These are phyloP conservation scores for Psix sp. DNA, from an alignment of 1,140 invertebrate genomes.

Conservation along the genomic window DNA sequence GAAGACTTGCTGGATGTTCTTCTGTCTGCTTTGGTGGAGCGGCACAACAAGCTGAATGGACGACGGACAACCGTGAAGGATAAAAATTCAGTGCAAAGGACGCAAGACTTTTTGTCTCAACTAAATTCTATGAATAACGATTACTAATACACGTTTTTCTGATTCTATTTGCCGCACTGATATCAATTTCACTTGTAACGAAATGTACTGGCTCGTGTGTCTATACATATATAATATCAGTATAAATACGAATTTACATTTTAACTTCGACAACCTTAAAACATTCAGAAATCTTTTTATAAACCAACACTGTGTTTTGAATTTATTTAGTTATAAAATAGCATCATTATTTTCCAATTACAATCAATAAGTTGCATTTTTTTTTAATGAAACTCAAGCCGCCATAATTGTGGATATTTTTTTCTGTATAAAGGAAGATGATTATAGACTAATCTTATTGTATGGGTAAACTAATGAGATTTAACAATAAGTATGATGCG, in stretches of 20 bases:
- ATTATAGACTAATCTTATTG: constrained; percentile 10
- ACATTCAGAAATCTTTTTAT: too few relatives aligned
- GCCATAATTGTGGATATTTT: not conserved
- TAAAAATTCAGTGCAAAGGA: constrained; percentile 30
- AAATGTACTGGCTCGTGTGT: constrained; percentile 55
- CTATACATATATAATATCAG: constrained; percentile 54
- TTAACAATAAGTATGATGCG: constrained; percentile 15
- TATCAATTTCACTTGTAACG: constrained; percentile 51
- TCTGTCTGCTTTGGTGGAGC: constrained; percentile 25
- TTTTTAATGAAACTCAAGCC: not conserved
- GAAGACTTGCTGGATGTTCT: constrained; percentile 42
- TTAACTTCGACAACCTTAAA: too few relatives aligned
- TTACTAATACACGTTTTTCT: constrained; percentile 56
- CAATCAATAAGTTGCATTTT: not conserved
- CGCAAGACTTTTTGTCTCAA: constrained; percentile 55
- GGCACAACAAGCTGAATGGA: constrained; percentile 37
- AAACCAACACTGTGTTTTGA: too few relatives aligned
- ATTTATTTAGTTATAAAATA: not conserved
- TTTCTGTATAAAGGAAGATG: not conserved
- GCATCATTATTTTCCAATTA: not conserved
- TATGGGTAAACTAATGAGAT: constrained; percentile 17
- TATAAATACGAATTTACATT: constrained; percentile 51
- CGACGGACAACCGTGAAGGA: constrained; percentile 38
- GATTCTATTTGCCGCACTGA: constrained; percentile 51
- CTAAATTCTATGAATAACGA: constrained; percentile 55